Conservation (phyloP, 2,113 vertebrate genomes). For the Sorex fumeus region DNA sequence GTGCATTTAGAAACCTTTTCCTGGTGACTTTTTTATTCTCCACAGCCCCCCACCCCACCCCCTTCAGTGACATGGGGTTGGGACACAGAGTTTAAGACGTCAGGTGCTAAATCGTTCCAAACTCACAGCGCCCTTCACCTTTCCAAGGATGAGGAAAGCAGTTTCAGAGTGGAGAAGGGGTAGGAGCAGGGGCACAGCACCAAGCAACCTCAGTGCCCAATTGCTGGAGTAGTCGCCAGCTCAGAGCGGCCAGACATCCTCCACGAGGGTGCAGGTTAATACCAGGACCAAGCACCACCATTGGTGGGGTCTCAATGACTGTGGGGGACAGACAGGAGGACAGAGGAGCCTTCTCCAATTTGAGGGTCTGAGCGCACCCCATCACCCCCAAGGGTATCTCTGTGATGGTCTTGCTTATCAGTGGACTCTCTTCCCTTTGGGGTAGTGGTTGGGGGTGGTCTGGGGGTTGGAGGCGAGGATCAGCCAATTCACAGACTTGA, state of each 20-base stretch:
- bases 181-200: no score
- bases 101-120: neutral
- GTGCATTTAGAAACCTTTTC: no score
- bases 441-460: neutral
- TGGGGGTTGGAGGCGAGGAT: no score
- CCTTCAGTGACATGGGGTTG: neutral
- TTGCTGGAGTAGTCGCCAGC: neutral
- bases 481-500: neutral
- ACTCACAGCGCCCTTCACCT: neutral
- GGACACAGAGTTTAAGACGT: conserved; percentile 4
- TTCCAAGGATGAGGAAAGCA: neutral
- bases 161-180: no score
- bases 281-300: neutral
- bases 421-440: no score
- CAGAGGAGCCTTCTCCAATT: neutral
- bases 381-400: no score
- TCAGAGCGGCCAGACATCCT: neutral
- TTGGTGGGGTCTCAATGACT: neutral
- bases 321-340: neutral
- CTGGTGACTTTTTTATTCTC: no score
- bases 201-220: neutral
- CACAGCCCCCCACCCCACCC: no score
- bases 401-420: no score
- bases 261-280: neutral
- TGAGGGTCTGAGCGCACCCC: no score